A percentile compares a stretch with the other conserved stretches of the same genome.
phyloP scores from a whole-genome alignment of 2,888 invertebrate species.

The Drosophila leonis region DNA sequence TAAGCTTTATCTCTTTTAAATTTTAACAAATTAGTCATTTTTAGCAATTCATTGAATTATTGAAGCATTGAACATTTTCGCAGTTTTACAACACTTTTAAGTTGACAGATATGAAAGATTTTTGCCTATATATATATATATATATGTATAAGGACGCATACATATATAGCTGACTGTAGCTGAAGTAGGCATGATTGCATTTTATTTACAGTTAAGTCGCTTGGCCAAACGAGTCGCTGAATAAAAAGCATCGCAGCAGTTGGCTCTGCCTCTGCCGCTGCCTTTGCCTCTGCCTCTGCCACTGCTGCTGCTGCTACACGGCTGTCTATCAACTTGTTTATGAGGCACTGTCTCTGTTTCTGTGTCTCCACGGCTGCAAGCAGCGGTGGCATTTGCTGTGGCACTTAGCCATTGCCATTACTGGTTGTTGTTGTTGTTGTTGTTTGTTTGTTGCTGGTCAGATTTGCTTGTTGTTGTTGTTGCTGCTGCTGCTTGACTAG shows the following conservation, averaged over 20 bases:
- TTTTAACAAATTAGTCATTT: too few relatives aligned
- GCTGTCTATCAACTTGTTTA: constrained; percentile 66
- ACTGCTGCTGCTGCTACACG: constrained; percentile 1
- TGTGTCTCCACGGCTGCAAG: constrained; percentile 43
- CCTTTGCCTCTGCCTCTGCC: neutral
- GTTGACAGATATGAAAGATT: neutral
- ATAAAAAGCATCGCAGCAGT: constrained; percentile 22
- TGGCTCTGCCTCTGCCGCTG: constrained; percentile 5
- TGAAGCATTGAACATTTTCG: too few relatives aligned
- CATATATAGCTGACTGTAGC: neutral
- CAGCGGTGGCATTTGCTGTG: constrained; percentile 41
- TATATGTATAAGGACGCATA: neutral
- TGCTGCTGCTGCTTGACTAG: constrained; percentile 47
- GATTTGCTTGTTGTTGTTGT: constrained; percentile 36
- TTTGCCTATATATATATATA: constrained; percentile 7
- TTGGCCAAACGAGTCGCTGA: constrained; percentile 45
- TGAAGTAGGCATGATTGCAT: constrained; percentile 40
- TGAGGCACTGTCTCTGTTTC: constrained; percentile 52
- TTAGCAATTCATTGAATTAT: too few relatives aligned
- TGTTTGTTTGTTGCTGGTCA: constrained; percentile 31
- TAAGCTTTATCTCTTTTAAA: too few relatives aligned
- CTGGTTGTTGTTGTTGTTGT: constrained; percentile 35
- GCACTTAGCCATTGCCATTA: constrained; percentile 52
- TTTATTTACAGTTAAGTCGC: constrained; percentile 33
- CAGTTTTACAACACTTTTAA: constrained; percentile 2